A percentile compares a stretch with the other conserved stretches of the same genome.
These are phyloP conservation scores for Mactromeris polynyma DNA, from an alignment of 2,888 invertebrate genomes.

Conservation along the genomic window DNA sequence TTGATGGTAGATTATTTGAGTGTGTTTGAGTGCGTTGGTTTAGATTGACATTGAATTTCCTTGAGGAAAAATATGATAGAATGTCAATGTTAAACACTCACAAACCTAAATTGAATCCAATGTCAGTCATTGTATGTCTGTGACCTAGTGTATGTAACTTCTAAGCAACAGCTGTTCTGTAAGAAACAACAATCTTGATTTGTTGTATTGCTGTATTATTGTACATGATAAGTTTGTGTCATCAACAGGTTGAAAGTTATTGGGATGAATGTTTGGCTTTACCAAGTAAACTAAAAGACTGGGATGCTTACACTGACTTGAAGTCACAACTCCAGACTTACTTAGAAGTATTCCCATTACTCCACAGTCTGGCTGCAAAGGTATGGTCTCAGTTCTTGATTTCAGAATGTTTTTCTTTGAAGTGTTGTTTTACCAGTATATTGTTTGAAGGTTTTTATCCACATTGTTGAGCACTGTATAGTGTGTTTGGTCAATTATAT, in stretches of 20 bases:
- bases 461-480: background rate
- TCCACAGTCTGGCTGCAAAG: conserved; percentile 86
- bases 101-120: too few species aligned
- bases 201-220: background rate
- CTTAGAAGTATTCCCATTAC: conserved; percentile 86
- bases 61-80: too few species aligned
- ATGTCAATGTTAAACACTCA: too few species aligned
- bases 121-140: too few species aligned
- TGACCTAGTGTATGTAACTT: too few species aligned
- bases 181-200: too few species aligned
- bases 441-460: conserved; percentile 14
- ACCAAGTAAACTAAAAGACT: conserved; percentile 87
- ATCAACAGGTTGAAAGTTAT: conserved; percentile 84
- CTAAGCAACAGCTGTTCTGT: too few species aligned
- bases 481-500: background rate
- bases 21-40: too few species aligned
- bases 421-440: conserved; percentile 5
- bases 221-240: background rate
- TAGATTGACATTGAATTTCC: too few species aligned
- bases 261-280: conserved; percentile 87
- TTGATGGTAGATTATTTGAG: too few species aligned
- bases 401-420: background rate
- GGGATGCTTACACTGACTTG: conserved; percentile 87
- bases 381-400: conserved; percentile 68
- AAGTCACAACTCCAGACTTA: conserved; percentile 86